Evolutionary conservation across 2,888 invertebrate genomes (phyloP), one percentile per base, ranked within the genome.

Genomic region (Eupelmus urozonus): DNA sequence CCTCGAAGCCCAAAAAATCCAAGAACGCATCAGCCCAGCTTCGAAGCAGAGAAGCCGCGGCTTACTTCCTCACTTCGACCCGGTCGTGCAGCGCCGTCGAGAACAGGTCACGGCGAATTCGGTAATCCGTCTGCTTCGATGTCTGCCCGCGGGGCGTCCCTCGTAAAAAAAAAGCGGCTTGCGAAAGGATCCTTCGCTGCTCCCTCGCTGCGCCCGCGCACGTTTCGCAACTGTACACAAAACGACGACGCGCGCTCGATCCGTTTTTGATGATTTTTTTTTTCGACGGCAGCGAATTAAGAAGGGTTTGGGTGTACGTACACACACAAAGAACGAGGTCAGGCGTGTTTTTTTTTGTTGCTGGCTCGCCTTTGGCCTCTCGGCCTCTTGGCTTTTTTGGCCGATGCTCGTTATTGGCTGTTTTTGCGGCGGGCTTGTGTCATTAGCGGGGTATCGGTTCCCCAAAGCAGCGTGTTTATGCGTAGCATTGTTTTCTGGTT

Each of bases 111-210:
- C 73, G 73, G 73, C 18, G 51, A 73, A 78, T 73, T 74, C 69
- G 73, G 78, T 65, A 73, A 78, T 70, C 69, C 78, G 63, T 78
- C 78, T 63, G 72, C 62, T 78, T 73, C 73, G 73, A 78, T 69
- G 73, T 63, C 34, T 53, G 55, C 67, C 78, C 40, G 69, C 73
- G 60, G 72, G 72, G 51, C 53, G 67, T 66, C 65, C 55, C 76
- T 65, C 40, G 49, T 49, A 45, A 59, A 67, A 75, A 60, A 60
- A 42, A n/a, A 5, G 5, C 27, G 23, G 20, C 63, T 76, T 76
- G 63, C 70, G 53, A 76, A 59, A 70, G 45, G 40, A 59, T 57
- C 40, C 1, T 11, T 16, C 45, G 2, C 45, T 2, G 9, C 27
- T 34, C 51, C 20, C 5, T 45, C 7, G 45, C 11, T 9, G 51